Evolutionary conservation across 2,797 vertebrate genomes (phyloP), one percentile per base, ranked within the genome.

Genomic region (Tamandua tetradactyla): DNA sequence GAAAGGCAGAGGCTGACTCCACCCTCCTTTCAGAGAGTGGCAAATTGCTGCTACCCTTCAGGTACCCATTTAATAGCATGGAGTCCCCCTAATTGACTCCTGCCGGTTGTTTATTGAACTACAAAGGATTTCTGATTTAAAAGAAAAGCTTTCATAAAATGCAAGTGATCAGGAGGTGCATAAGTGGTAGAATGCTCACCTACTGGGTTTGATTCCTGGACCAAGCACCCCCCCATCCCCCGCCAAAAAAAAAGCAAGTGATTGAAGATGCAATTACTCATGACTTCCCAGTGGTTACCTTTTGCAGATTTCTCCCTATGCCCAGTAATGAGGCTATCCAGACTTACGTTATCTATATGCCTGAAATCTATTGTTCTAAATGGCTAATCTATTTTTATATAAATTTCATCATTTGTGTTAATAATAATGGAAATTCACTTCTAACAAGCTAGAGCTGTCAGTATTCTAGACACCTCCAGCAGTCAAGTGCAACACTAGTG

Each of bases 101-200:
- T 13, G 0, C 68, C 32, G 6, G 27, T 18, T 49, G 15, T 66
- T 83, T 89, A 42, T n/a, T 89, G 30, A 25, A 82, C 72, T 66
- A n/a, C 18, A 62, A n/a, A 75, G 61, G 11, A 20, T 68, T 75
- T 83, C 47, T 87, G 32, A 44, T 83, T 94, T 94, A 42, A 7
- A 17, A 74, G 66, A 72, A 95, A 91, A 83, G 47, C 37, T 90
- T 85, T 81, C 27, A 52, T 69, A 71, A 74, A 83, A 49, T 61
- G 9, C 44, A 87, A 27, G 62, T n/a, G n/a, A n/a, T n/a, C n/a
- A n/a, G n/a, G n/a, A n/a, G n/a, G n/a, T n/a, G n/a, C n/a, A n/a
- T n/a, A n/a, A n/a, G n/a, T n/a, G n/a, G n/a, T n/a, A n/a, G n/a
- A n/a, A n/a, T n/a, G n/a, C n/a, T n/a, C n/a, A n/a, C n/a, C n/a